Conservation (phyloP, 2,888 invertebrate species). For the Chrysomela aeneicollis region DNA sequence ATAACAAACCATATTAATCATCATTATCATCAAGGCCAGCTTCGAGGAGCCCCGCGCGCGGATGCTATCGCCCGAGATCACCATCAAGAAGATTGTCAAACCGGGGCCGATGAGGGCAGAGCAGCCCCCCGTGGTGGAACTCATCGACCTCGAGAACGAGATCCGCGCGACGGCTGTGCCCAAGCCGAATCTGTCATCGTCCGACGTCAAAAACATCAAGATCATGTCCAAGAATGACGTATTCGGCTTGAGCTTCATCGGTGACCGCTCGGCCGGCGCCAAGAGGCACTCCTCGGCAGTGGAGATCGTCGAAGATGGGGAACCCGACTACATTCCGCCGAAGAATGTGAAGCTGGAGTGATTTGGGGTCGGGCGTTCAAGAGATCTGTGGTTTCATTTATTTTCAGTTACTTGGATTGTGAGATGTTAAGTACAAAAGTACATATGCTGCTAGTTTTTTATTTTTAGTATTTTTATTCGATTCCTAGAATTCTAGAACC, state of each 20-base stretch:
- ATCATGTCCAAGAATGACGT: conserved; percentile 30
- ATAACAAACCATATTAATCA: no score
- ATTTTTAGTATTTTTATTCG: no score
- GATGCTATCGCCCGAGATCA: conserved; percentile 46
- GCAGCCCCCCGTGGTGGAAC: conserved; percentile 37
- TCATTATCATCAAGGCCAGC: no score
- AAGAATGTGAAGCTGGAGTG: conserved; percentile 44
- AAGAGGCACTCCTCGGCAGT: conserved; percentile 23
- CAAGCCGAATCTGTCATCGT: conserved; percentile 46
- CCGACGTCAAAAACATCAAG: conserved; percentile 39
- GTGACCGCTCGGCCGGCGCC: background rate
- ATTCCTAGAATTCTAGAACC: no score
- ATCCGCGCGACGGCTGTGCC: conserved; percentile 54
- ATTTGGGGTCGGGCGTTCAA: background rate
- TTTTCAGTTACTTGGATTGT: conserved; percentile 7
- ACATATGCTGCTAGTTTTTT: no score
- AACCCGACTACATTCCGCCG: conserved; percentile 50
- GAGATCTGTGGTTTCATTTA: conserved; percentile 21
- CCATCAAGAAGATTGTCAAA: conserved; percentile 46
- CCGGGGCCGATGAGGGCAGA: conserved; percentile 20
- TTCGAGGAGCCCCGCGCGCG: background rate
- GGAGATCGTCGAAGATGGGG: conserved; percentile 41
- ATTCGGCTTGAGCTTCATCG: conserved; percentile 11
- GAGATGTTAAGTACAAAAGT: background rate
- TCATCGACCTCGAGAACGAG: conserved; percentile 57